Conservation (phyloP, 2,888 invertebrate genomes). For the Cynaeus angustus region DNA sequence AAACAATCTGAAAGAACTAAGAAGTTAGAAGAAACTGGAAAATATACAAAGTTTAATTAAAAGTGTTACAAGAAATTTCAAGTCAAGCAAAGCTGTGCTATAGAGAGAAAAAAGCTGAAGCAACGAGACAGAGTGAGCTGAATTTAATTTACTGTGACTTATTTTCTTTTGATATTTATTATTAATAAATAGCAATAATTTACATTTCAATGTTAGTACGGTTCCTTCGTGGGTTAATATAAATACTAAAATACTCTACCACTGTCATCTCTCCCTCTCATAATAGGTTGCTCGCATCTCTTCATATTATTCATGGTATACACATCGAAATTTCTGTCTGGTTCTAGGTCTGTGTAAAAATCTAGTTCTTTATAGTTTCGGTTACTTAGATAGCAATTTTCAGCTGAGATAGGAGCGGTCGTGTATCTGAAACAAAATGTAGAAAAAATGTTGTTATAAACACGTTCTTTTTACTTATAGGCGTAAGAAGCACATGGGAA, state of each 20-base stretch:
- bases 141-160: too few species aligned
- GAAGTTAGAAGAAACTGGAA: too few species aligned
- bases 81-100: too few species aligned
- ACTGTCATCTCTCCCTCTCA: constrained; percentile 70
- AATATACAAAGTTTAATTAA: too few species aligned
- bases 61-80: too few species aligned
- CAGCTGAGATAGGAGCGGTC: constrained; percentile 73
- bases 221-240: too few species aligned
- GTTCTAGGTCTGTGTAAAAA: constrained; percentile 82
- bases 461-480: constrained; percentile 75
- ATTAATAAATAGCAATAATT: too few species aligned
- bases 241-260: constrained; percentile 59
- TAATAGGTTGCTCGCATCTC: constrained; percentile 70
- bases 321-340: constrained; percentile 85
- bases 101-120: too few species aligned
- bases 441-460: background rate
- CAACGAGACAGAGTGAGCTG: too few species aligned
- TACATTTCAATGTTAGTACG: too few species aligned
- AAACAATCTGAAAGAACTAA: constrained; percentile 80
- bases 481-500: constrained; percentile 86
- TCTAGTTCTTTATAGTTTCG: constrained; percentile 81
- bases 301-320: constrained; percentile 81
- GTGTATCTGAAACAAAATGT: constrained; percentile 70
- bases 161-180: too few species aligned
- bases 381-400: constrained; percentile 87